Evolutionary conservation across 2,888 invertebrate species (phyloP), one percentile per base, ranked within the genome.

Genomic region (Endomychus coccineus): DNA sequence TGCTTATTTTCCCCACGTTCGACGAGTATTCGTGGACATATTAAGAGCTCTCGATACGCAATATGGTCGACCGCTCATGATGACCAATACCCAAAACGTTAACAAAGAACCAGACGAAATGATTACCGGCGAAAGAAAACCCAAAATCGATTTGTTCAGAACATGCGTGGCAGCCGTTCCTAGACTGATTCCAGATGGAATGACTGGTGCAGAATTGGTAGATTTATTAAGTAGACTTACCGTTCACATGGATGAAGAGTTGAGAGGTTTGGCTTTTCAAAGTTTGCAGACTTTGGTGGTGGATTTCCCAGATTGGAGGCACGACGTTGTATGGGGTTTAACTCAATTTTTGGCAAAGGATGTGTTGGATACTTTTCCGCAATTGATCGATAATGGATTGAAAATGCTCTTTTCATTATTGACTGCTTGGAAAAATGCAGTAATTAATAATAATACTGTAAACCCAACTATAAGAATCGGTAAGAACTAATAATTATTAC

Each of bases 91-190:
- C 1, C 95, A 96, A 61, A 95, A 94, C 62, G 82, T 89, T 27
- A 94, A 94, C 48, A 96, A 96, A 65, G 90, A 90, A 58, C 89
- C 90, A 5, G 83, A 83, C 52, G 90, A 90, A 64, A 87, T 90
- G 74, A 79, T 89, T 17, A 88, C 89, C 0, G 96, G 95, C 3
- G 98, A 99, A 62, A 75, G 96, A 22, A 98, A 98, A 62, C 95
- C 97, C 1, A 83, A 96, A 59, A 91, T 99, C 49, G 98, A 98
- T 68, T 69, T 99, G 52, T 97, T 98, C 62, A 78, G 97, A 25
- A 98, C 97, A 0, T 98, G 98, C 59, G 90, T 99, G 10, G 97
- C 98, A 5, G 96, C 98, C 3, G 94, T 99, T 54, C 98, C 97
- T 0, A 80, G 97, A 43, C 70, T 99, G 14, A 90, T 98, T 51